Evolutionary conservation across 2,888 invertebrate species (phyloP), one percentile per base, ranked within the genome.

Genomic region (Leptarthrus brevirostris): DNA sequence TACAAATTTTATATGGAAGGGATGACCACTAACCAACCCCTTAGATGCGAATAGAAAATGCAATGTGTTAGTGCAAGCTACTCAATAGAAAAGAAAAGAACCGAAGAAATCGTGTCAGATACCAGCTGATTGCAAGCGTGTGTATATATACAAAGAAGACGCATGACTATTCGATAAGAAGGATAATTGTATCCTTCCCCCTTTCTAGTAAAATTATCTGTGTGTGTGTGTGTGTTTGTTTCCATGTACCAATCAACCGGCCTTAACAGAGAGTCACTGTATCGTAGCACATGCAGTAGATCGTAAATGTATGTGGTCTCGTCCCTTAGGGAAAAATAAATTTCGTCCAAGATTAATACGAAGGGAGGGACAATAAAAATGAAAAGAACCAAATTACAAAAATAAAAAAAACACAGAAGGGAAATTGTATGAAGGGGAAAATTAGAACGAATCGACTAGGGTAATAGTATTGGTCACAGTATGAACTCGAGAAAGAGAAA

Each of bases 21-120:
- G 61, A 61, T 61, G 61, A 61, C 61, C 61, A 61, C 18, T 40
- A 30, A 8, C 40, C 40, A n/a, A n/a, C n/a, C n/a, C n/a, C n/a
- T n/a, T n/a, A n/a, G n/a, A n/a, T n/a, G n/a, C n/a, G n/a, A n/a
- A n/a, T n/a, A n/a, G n/a, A n/a, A n/a, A n/a, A n/a, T n/a, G n/a
- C n/a, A n/a, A n/a, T n/a, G n/a, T n/a, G n/a, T n/a, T n/a, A n/a
- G n/a, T n/a, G n/a, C n/a, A n/a, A n/a, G n/a, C n/a, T n/a, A n/a
- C n/a, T n/a, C n/a, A n/a, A n/a, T n/a, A n/a, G n/a, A n/a, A n/a
- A 30, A 3, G 3, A 30, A 30, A 30, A 8, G 30, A 30, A 30
- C 30, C 8, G 30, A 8, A 30, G 30, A 8, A 30, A 30, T 30
- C 8, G 30, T 5, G 30, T 3, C 30, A 30, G 0, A 12, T n/a